Base-by-base conservation (phyloP, 2,888 invertebrate species). In the Serrognathus titanus region DNA sequence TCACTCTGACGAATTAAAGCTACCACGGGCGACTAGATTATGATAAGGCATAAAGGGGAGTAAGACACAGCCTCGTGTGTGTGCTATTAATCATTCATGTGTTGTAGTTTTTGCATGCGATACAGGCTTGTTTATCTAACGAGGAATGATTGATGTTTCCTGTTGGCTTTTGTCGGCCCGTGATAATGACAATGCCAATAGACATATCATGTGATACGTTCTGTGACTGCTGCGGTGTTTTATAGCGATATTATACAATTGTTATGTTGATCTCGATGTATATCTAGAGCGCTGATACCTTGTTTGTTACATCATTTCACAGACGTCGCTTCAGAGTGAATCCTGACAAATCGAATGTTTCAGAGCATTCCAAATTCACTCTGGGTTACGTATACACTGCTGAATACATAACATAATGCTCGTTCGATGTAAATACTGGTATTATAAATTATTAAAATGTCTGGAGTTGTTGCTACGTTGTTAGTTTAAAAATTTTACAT, bases 61-160 rank as follows among this genome's bases (percentile, higher is more conserved):
- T 16, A 43, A 43, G 43, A 43, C 43, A 20, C 20, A 43, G 20
- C 8, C 20, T 8, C 16, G 43, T 16, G 43, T 31, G 24, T 31
- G 43, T 20, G 43, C 43, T 43, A 43, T 43, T 43, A 43, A 43
- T 43, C 43, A 43, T 43, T 16, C 43, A 20, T 31, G 24, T 31
- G 9, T 16, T 43, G 43, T 43, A 43, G 43, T 43, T 43, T 43
- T 43, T 43, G 43, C n/a, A 43, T 43, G 43, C 43, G 43, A 43
- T 43, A 43, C 43, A 43, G 43, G 13, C 43, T 20, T 43, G 43
- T 43, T 43, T 43, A 43, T 43, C 43, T 43, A 48, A 48, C 40
- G 35, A 13, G 39, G 46, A 31, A 40, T 61, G 61, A 61, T 61
- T 61, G 61, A 61, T 61, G 61, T 54, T 61, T 61, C 61, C 61